These are phyloP conservation scores for Chrysolophus pictus DNA, from an alignment of 2,797 vertebrate genomes.

Conservation along the genomic window DNA sequence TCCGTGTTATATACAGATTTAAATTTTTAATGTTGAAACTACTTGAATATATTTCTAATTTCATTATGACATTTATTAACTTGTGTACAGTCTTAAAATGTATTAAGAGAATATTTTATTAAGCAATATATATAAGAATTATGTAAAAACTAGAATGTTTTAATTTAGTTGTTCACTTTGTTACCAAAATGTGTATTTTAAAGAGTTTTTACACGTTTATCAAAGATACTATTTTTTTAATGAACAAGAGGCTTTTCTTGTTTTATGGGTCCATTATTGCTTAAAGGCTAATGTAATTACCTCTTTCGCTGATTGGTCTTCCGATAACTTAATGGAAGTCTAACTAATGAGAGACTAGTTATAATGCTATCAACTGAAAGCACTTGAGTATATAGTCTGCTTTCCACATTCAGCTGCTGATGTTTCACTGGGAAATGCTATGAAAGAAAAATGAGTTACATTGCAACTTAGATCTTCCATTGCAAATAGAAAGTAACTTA, in stretches of 20 bases:
- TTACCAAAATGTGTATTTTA: slow-evolving; percentile 77
- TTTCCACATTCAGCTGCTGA: slow-evolving; percentile 38
- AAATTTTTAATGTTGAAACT: slow-evolving; percentile 68
- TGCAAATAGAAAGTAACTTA: slow-evolving; percentile 5
- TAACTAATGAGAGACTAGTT: not conserved
- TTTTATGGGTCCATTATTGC: slow-evolving; percentile 28
- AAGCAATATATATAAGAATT: slow-evolving; percentile 73
- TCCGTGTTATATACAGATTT: slow-evolving; percentile 48
- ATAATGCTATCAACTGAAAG: not conserved
- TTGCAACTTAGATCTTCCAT: not conserved
- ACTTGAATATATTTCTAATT: slow-evolving; percentile 75
- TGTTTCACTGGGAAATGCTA: slow-evolving; percentile 23
- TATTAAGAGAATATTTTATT: slow-evolving; percentile 80
- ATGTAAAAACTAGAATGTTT: slow-evolving; percentile 81
- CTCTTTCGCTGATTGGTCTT: slow-evolving; percentile 17
- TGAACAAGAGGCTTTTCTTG: slow-evolving; percentile 36
- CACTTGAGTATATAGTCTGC: not conserved
- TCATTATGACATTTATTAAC: slow-evolving; percentile 73
- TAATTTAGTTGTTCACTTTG: slow-evolving; percentile 77
- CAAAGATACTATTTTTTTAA: slow-evolving; percentile 40
- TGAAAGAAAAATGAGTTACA: slow-evolving; percentile 16
- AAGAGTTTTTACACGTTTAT: slow-evolving; percentile 68
- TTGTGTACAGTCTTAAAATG: slow-evolving; percentile 80
- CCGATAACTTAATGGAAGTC: not conserved
- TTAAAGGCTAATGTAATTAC: slow-evolving; percentile 8